phyloP scores from a whole-genome alignment of 2,797 vertebrate species.

The Fringilla coelebs region DNA sequence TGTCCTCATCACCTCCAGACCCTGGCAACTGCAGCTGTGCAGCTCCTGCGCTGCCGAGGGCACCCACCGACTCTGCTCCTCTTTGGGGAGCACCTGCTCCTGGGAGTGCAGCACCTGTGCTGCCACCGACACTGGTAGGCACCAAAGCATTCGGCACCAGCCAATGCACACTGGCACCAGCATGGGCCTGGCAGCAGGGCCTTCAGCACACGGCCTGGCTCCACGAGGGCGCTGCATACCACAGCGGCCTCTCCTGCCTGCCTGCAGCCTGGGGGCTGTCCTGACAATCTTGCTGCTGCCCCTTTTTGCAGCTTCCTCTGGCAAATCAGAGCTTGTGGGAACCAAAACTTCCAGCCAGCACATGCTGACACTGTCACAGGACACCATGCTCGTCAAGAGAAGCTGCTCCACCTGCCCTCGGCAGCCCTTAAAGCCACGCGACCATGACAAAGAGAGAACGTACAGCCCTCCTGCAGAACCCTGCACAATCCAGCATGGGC shows the following conservation, averaged over 20 bases:
- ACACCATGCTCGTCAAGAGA: fast-evolving
- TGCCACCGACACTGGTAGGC: background rate
- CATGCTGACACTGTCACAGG: background rate
- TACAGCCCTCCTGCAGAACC: background rate
- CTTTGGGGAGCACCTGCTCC: background rate
- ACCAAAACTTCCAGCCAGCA: background rate
- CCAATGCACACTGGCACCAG: background rate
- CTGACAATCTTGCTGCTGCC: background rate
- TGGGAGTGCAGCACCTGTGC: background rate
- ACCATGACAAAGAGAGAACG: fast-evolving
- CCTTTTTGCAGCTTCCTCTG: background rate
- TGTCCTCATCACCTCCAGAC: background rate
- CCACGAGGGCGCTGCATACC: background rate
- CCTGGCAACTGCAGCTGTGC: background rate
- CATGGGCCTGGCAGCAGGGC: background rate
- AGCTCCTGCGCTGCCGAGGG: background rate
- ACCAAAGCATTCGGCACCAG: fast-evolving
- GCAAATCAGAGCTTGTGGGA: background rate
- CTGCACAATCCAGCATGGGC: background rate
- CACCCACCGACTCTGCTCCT: background rate
- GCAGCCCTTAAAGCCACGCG: background rate
- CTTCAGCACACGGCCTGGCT: background rate
- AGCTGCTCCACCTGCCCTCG: background rate
- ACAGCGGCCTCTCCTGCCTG: too few relatives aligned
- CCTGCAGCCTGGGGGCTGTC: fast-evolving